phyloP scores from a whole-genome alignment of 2,113 vertebrate genomes.

The Bubalus kerabau region DNA sequence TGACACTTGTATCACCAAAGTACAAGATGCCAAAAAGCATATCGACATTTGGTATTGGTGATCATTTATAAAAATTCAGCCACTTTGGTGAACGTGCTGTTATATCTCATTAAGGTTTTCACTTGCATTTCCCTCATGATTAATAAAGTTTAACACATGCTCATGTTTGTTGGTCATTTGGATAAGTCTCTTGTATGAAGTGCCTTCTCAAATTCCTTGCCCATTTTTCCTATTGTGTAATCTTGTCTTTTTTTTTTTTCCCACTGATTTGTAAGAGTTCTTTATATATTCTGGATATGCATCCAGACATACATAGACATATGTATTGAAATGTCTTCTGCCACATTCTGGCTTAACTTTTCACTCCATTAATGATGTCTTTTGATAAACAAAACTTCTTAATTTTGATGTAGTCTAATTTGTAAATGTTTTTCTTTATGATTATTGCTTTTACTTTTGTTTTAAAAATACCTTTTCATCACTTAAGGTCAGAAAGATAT shows the following conservation, averaged over 20 bases:
- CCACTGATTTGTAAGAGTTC: not conserved
- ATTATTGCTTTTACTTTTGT: not conserved
- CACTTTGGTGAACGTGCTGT: not conserved
- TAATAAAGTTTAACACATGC: not conserved
- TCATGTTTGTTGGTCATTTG: not conserved
- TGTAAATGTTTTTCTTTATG: slow-evolving; percentile 5
- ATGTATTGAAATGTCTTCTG: not conserved
- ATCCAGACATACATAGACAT: not conserved
- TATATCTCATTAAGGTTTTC: not conserved
- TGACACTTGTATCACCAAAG: not conserved
- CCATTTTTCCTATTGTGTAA: not conserved
- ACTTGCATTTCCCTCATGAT: not conserved
- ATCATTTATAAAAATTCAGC: not conserved
- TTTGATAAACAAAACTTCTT: not conserved
- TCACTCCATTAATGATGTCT: not conserved
- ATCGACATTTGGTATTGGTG: not conserved
- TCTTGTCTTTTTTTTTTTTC: not conserved
- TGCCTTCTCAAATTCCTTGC: not conserved
- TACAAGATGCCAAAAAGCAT: not conserved
- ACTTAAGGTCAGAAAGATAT: not conserved
- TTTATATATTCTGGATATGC: not conserved
- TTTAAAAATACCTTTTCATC: slow-evolving; percentile 8
- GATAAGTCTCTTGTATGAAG: not conserved
- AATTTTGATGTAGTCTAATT: not conserved
- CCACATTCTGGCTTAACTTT: not conserved